These are phyloP conservation scores for Athalia cordata DNA, from an alignment of 2,888 invertebrate species.

Conservation along the genomic window DNA sequence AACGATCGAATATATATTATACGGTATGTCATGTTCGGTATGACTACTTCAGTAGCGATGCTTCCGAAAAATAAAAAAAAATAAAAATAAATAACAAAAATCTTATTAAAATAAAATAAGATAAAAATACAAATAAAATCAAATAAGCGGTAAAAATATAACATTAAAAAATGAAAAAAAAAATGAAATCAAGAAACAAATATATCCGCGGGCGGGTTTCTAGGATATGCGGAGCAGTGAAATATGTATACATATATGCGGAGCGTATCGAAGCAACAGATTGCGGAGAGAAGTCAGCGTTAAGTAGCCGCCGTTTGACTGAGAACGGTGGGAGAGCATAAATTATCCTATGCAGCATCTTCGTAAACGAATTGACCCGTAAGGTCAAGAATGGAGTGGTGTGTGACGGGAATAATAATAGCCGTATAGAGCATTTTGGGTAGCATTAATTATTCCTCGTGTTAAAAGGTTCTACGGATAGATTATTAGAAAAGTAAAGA, in stretches of 20 bases:
- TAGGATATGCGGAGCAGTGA: not conserved
- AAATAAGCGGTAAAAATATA: no score
- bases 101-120: no score
- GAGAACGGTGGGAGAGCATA: constrained; percentile 11
- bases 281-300: not conserved
- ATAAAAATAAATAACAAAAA: no score
- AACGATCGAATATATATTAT: no score
- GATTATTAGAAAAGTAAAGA: constrained; percentile 18
- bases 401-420: constrained; percentile 58
- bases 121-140: no score
- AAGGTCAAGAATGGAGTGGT: constrained; percentile 56
- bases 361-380: constrained; percentile 53
- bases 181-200: no score
- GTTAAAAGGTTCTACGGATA: constrained; percentile 48
- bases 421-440: constrained; percentile 31
- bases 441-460: constrained; percentile 55
- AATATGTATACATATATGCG: not conserved
- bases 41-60: no score
- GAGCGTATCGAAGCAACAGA: not conserved
- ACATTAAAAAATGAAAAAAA: no score
- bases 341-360: constrained; percentile 48
- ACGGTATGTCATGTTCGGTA: no score
- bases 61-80: no score
- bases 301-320: not conserved
- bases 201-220: not conserved